Conservation (phyloP, 2,888 invertebrate genomes). For the Andricus quercusramuli region DNA sequence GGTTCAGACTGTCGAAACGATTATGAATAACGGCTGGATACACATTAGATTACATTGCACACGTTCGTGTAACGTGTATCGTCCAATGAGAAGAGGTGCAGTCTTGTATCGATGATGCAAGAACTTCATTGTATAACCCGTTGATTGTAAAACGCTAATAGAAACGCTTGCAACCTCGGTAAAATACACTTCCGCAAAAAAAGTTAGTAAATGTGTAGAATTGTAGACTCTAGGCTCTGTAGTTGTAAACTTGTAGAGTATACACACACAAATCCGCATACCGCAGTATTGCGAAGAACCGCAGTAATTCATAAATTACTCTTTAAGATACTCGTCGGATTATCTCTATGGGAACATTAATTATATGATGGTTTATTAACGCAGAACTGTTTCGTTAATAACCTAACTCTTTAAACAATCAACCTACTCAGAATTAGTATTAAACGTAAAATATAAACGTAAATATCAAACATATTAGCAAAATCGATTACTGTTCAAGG, state of each 20-base stretch:
- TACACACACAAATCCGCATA: background rate
- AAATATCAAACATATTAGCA: no score
- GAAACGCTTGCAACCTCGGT: conserved; percentile 52
- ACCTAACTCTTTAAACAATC: background rate
- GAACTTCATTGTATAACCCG: conserved; percentile 71
- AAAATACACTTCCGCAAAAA: conserved; percentile 38
- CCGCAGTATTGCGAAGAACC: background rate
- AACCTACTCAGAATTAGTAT: background rate
- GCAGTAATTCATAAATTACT: conserved; percentile 34
- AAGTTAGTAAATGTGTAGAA: background rate
- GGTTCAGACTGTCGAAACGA: conserved; percentile 62
- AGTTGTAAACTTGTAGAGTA: background rate
- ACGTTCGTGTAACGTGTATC: conserved; percentile 1
- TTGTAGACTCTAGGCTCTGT: no score
- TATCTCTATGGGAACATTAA: background rate
- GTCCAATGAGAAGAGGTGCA: conserved; percentile 63
- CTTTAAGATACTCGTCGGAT: background rate
- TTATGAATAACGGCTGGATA: conserved; percentile 68
- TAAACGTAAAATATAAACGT: background rate
- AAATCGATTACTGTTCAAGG: no score
- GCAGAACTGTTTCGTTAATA: conserved; percentile 1
- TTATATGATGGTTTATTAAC: conserved; percentile 6
- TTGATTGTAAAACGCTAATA: conserved; percentile 70
- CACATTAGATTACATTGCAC: conserved; percentile 40
- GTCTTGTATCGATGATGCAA: conserved; percentile 73